phyloP scores from a whole-genome alignment of 2,113 vertebrate genomes.

The Lophotis ruficrista region DNA sequence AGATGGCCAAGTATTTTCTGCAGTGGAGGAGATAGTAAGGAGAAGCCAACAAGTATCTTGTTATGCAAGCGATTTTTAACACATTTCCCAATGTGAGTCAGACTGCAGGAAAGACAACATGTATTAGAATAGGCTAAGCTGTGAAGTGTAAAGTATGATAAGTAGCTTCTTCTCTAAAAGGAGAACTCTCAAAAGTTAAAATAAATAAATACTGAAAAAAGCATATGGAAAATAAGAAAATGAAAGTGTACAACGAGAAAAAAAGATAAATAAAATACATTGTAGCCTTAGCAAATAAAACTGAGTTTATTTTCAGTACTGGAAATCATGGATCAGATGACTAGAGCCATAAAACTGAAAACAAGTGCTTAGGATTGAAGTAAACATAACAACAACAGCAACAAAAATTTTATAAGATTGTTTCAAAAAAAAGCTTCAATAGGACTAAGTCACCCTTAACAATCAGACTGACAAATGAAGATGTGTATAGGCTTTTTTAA shows the following conservation, averaged over 20 bases:
- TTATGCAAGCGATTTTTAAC: fast-evolving
- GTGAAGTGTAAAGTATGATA: neutral
- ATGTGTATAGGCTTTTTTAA: neutral
- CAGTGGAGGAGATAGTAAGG: neutral
- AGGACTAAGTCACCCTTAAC: neutral
- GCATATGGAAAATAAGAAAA: neutral
- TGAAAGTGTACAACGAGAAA: neutral
- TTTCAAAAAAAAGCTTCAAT: neutral
- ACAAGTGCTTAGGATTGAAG: neutral
- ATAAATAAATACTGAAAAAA: neutral
- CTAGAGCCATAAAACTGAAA: neutral
- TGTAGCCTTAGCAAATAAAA: neutral
- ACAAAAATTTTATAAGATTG: neutral
- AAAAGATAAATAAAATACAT: neutral
- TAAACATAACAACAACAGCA: neutral
- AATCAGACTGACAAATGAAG: neutral
- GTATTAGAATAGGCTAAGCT: neutral
- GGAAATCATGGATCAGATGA: neutral
- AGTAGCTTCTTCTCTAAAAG: neutral
- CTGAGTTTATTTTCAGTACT: neutral
- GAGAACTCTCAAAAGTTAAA: neutral
- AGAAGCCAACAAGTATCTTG: neutral
- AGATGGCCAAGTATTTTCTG: neutral
- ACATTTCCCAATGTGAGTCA: neutral
- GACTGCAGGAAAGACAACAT: neutral